Conservation (phyloP, 1,140 invertebrate species). For the Calliopsis andreniformis region DNA sequence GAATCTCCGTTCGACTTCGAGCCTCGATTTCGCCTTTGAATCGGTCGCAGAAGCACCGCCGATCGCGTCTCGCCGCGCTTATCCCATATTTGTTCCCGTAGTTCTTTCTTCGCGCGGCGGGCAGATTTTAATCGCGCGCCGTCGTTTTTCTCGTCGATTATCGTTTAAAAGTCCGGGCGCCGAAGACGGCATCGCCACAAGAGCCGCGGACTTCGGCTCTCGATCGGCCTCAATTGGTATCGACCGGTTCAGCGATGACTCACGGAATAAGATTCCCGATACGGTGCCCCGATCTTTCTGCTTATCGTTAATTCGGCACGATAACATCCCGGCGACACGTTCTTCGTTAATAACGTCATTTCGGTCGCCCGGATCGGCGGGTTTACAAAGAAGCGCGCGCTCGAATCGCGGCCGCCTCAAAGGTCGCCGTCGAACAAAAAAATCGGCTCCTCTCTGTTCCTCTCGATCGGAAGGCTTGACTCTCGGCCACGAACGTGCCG, state of each 20-base stretch:
- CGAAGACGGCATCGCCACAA: slow-evolving; percentile 16
- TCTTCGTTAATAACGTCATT: slow-evolving; percentile 60
- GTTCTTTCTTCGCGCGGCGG: not conserved
- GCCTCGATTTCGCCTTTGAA: not conserved
- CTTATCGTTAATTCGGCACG: slow-evolving; percentile 61
- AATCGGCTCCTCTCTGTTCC: not conserved
- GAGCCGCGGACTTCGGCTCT: slow-evolving; percentile 37
- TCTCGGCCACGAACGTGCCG: not conserved
- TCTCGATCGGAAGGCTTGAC: not conserved
- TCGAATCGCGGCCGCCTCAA: slow-evolving; percentile 11
- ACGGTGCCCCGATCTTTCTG: slow-evolving; percentile 38
- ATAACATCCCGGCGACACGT: slow-evolving; percentile 62
- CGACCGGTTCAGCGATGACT: slow-evolving; percentile 63
- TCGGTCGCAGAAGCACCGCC: not conserved
- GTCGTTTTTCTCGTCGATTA: slow-evolving; percentile 25
- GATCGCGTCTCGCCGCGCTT: not conserved
- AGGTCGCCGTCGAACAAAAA: slow-evolving; percentile 1
- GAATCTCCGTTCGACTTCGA: too few relatives aligned
- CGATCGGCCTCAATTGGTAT: slow-evolving; percentile 64
- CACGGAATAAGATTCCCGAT: slow-evolving; percentile 45
- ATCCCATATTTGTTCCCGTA: slow-evolving; percentile 4
- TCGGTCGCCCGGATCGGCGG: slow-evolving; percentile 40
- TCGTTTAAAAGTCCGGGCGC: slow-evolving; percentile 28
- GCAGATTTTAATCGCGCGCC: slow-evolving; percentile 10
- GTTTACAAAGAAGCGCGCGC: slow-evolving; percentile 1